Base-by-base conservation (phyloP, 2,113 vertebrate genomes). In the Taxidea taxus region DNA sequence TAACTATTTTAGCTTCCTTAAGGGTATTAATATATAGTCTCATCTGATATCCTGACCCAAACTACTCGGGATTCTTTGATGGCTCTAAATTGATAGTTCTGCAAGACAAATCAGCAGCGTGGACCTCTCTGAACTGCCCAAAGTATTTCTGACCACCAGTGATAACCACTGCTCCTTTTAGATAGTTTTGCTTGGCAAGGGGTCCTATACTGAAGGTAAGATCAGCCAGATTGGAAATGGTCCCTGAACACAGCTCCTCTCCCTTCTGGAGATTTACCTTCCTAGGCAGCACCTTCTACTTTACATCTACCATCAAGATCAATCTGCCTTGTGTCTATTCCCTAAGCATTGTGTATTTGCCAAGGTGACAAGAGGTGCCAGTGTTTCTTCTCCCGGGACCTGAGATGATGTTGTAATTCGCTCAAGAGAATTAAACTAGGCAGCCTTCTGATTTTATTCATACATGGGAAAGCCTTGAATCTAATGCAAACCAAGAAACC, bases 161-260 rank as follows among this genome's bases (percentile, higher is more conserved):
- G 95, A 89, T 78, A 54, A 80, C 47, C 29, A 14, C 7, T 68
- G 20, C 68, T 98, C 25, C 94, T 97, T 90, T 62, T n/a, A 75
- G 54, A 62, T 72, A 90, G 91, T 97, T 97, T 82, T 94, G 60
- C 87, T 58, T 78, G 90, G 82, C 66, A 51, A 39, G 86, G 86
- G 18, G 58, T 39, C 85, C 97, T 15, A 51, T 1, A 13, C 3
- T 1, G 21, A 72, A 42, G 27, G 10, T 56, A 29, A 78, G 27
- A 68, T 54, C 10, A 29, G 8, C 88, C 66, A 64, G 10, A 16
- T 3, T 3, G 62, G 37, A 81, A 89, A 81, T 25, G 23, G 15
- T 20, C n/a, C 72, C 91, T 72, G 66, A 44, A 18, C 27, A 31
- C 80, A 37, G n/a, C 70, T 37, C 23, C 51, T 23, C 20, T 77